Conservation (phyloP, 2,888 invertebrate species). For the Meteorus colon region DNA sequence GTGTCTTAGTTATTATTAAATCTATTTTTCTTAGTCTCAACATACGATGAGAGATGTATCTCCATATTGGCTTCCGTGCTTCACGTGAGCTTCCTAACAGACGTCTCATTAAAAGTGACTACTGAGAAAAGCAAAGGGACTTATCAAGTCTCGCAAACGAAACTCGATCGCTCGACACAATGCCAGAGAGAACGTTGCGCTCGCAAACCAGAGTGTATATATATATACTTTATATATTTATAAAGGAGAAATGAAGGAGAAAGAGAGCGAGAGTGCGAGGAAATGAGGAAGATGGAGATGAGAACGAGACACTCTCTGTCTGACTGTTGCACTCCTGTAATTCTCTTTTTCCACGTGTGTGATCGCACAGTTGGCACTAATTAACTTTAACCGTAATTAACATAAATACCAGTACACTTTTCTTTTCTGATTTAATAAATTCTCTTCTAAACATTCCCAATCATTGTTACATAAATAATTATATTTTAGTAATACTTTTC, state of each 20-base stretch:
- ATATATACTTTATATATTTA: neutral
- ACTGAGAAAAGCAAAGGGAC: conserved; percentile 61
- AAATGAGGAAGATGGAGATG: conserved; percentile 46
- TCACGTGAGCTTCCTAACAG: conserved; percentile 36
- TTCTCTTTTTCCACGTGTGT: conserved; percentile 31
- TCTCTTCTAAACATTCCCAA: conserved; percentile 21
- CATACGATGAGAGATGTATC: conserved; percentile 19
- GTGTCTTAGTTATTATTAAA: neutral
- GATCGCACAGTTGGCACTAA: conserved; percentile 62
- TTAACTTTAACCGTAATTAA: conserved; percentile 72
- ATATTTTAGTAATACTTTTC: neutral
- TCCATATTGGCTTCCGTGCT: conserved; percentile 14
- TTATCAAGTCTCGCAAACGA: conserved; percentile 65
- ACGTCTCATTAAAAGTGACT: conserved; percentile 66
- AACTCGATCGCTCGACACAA: conserved; percentile 58
- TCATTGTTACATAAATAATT: neutral
- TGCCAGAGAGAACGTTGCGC: conserved; percentile 42
- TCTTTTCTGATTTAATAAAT: conserved; percentile 49
- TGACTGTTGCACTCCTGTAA: conserved; percentile 17
- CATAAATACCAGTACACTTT: conserved; percentile 71
- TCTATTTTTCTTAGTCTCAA: neutral
- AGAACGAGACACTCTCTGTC: conserved; percentile 40
- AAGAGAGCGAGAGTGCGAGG: conserved; percentile 34
- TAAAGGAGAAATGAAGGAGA: conserved; percentile 24
- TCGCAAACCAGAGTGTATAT: conserved; percentile 12